Evolutionary conservation across 2,113 vertebrate genomes (phyloP), one percentile per base, ranked within the genome.

Genomic region (Gopherus flavomarginatus): DNA sequence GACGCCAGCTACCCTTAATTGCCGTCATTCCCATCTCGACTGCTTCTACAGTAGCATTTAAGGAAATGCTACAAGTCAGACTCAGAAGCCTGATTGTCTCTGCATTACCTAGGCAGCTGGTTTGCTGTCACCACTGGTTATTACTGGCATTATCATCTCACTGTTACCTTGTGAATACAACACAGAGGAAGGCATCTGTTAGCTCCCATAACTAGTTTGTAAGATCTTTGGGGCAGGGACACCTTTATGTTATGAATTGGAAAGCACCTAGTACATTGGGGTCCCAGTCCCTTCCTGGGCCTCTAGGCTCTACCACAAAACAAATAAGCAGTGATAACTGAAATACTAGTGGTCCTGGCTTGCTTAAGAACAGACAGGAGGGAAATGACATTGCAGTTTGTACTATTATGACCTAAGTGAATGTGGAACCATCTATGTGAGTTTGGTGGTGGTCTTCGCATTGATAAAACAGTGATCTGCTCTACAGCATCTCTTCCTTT

Each of bases 61-160:
- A 90, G 22, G 78, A 65, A 79, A 19, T 42, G 3, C 56, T 69
- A 52, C 65, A 54, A 27, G 52, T 75, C 12, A 75, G 52, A 81
- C 29, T 31, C 49, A n/a, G 13, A 6, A 35, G 62, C 65, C 8
- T 11, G 83, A 19, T 31, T 11, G 1, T 2, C 54, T 83, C n/a
- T 91, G 50, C 35, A 50, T 96, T 77, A 44, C 24, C 24, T 6
- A 44, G 11, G 75, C 42, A 77, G 38, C 69, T 90, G 78, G 11
- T 0, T 0, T 78, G 42, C 54, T 91, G 21, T 42, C 16, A 49
- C 59, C 0, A 0, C 11, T 75, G 42, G 6, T 0, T 0, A 3
- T 77, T 19, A 69, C 13, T 10, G 14, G 38, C 79, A 22, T 2
- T 19, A 6, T 69, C 26, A 22, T 53, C 59, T 59, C 54, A 5